Percentiles rank a stretch among this genome's conserved stretches.
These are phyloP conservation scores for Engraulis encrasicolus DNA, from an alignment of 2,113 vertebrate genomes.

Conservation along the genomic window DNA sequence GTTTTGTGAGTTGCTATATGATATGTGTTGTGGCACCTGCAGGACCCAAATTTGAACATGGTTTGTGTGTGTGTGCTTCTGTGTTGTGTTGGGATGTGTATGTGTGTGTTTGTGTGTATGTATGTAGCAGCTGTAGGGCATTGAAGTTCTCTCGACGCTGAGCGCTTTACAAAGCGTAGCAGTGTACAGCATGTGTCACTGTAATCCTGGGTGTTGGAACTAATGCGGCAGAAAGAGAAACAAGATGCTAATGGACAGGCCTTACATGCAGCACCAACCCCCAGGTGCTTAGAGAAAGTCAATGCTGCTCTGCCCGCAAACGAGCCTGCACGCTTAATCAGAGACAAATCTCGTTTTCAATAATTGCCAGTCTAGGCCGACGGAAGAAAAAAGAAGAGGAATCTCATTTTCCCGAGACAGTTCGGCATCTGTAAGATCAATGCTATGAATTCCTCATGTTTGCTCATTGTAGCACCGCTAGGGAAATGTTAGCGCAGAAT, in stretches of 20 bases:
- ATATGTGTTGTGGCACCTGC: too few relatives aligned
- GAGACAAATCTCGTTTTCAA: slow-evolving; percentile 74
- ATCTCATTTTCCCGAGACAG: slow-evolving; percentile 66
- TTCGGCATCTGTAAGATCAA: slow-evolving; percentile 60
- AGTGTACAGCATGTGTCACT: not conserved
- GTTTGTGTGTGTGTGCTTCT: too few relatives aligned
- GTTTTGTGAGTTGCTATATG: not conserved
- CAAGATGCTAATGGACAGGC: slow-evolving; percentile 62
- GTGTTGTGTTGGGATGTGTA: too few relatives aligned
- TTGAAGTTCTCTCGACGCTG: not conserved
- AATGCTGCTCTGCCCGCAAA: slow-evolving; percentile 60
- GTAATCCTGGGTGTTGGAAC: slow-evolving; percentile 56
- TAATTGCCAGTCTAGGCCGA: slow-evolving; percentile 71
- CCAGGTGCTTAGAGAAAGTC: slow-evolving; percentile 63
- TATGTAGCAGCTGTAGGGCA: not conserved
- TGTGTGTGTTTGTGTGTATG: too few relatives aligned
- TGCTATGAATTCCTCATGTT: slow-evolving; percentile 68
- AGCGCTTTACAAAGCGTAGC: not conserved
- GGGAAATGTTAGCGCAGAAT: slow-evolving; percentile 61
- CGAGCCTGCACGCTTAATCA: slow-evolving; percentile 68
- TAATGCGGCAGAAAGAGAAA: slow-evolving; percentile 57
- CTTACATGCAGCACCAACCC: slow-evolving; percentile 62
- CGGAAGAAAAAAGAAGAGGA: slow-evolving; percentile 57
- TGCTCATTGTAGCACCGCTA: slow-evolving; percentile 55
- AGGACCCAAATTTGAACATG: too few relatives aligned